phyloP scores from a whole-genome alignment of 2,888 invertebrate genomes.

The Dasysyrphus tricinctus region DNA sequence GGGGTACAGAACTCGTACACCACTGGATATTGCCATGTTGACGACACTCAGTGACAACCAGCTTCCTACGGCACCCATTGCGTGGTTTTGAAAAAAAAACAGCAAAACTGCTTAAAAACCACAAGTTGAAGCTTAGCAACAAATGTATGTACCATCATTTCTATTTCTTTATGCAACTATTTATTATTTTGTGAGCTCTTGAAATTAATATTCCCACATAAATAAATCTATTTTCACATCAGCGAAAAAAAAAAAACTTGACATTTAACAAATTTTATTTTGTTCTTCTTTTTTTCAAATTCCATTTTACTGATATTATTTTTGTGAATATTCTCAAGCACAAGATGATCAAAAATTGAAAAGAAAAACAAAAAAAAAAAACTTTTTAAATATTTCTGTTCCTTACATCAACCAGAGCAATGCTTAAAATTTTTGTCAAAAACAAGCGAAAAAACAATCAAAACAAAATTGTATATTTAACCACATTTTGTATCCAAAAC shows the following conservation, averaged over 20 bases:
- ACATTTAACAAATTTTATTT: conserved; percentile 29
- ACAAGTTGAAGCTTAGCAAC: background rate
- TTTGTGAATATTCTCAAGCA: background rate
- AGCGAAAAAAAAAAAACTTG: conserved; percentile 21
- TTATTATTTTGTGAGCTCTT: conserved; percentile 7
- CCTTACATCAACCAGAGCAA: background rate
- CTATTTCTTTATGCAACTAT: background rate
- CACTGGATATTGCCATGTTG: too few relatives aligned
- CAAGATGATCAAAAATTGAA: background rate
- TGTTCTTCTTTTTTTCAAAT: conserved; percentile 2
- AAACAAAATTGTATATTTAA: background rate
- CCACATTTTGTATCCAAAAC: background rate
- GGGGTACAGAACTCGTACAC: too few relatives aligned
- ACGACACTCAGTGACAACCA: too few relatives aligned
- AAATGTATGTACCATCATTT: background rate
- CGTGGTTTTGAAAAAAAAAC: too few relatives aligned
- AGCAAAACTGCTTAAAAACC: background rate
- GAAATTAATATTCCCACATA: conserved; percentile 21
- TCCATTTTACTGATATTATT: background rate
- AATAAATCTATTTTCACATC: conserved; percentile 15
- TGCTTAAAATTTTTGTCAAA: background rate
- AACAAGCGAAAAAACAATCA: background rate
- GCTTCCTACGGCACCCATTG: too few relatives aligned
- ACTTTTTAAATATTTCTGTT: background rate
- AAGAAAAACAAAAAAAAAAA: background rate